A percentile compares a stretch with the other conserved stretches of the same genome.
These are phyloP conservation scores for Aporophyla lueneburgensis DNA, from an alignment of 2,888 invertebrate genomes.

Conservation along the genomic window DNA sequence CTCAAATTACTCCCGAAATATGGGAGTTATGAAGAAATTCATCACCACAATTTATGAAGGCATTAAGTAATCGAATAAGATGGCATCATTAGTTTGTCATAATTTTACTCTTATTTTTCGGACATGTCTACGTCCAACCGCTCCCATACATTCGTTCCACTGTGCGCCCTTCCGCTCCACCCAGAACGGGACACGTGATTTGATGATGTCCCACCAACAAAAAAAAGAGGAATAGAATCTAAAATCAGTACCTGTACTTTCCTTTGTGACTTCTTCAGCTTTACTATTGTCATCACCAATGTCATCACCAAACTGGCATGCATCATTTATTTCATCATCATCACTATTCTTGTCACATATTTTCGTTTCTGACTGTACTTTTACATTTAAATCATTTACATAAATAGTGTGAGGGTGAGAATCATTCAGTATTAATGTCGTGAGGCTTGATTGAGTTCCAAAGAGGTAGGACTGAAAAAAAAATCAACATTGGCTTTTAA, in stretches of 20 bases:
- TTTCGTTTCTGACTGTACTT: slow-evolving; percentile 39
- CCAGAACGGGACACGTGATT: no score
- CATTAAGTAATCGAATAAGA: no score
- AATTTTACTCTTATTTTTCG: no score
- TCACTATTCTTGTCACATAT: slow-evolving; percentile 9
- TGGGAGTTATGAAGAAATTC: no score
- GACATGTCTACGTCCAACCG: no score
- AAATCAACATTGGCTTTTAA: neutral
- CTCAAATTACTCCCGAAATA: no score
- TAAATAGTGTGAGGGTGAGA: slow-evolving; percentile 55
- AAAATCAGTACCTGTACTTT: slow-evolving; percentile 33
- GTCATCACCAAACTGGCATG: slow-evolving; percentile 4
- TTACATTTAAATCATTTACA: slow-evolving; percentile 49
- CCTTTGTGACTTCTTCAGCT: slow-evolving; percentile 17
- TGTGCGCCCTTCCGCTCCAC: no score
- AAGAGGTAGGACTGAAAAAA: slow-evolving; percentile 60
- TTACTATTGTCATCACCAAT: slow-evolving; percentile 24
- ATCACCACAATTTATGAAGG: no score
- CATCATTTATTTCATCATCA: slow-evolving; percentile 19
- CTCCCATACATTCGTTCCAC: no score
- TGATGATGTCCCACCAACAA: no score
- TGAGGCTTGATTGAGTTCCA: slow-evolving; percentile 59
- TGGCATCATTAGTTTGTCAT: no score
- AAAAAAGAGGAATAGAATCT: no score
- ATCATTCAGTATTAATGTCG: slow-evolving; percentile 58